Conservation (phyloP, 2,888 invertebrate species). For the Leptinotarsa juncta region DNA sequence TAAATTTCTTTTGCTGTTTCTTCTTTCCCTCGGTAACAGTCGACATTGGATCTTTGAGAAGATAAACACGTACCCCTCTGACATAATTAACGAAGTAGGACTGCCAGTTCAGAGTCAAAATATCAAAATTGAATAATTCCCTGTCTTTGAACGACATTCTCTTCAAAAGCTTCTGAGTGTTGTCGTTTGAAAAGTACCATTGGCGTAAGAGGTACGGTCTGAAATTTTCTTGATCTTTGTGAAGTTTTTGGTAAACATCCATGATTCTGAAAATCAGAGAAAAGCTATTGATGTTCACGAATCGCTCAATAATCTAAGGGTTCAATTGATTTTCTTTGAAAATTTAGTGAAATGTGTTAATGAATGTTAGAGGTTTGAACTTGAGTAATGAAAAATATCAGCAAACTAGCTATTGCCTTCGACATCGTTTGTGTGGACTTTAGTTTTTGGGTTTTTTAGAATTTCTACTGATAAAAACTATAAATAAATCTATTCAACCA, state of each 20-base stretch:
- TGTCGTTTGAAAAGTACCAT: constrained; percentile 79
- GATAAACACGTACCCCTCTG: constrained; percentile 79
- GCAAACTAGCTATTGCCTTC: too few species aligned
- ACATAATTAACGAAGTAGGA: constrained; percentile 76
- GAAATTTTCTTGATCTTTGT: constrained; percentile 68
- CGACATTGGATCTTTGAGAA: constrained; percentile 82
- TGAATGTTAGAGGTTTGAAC: too few species aligned
- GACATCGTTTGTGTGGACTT: too few species aligned
- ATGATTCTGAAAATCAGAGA: constrained; percentile 71
- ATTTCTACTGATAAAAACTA: too few species aligned
- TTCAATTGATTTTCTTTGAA: too few species aligned
- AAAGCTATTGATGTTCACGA: too few species aligned
- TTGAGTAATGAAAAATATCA: too few species aligned
- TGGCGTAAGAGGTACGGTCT: constrained; percentile 83
- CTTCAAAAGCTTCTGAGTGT: constrained; percentile 71
- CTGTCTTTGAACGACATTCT: constrained; percentile 71
- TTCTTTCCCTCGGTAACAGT: constrained; percentile 77
- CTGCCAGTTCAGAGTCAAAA: constrained; percentile 81
- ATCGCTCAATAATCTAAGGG: too few species aligned
- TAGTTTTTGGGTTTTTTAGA: too few species aligned
- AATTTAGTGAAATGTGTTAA: too few species aligned
- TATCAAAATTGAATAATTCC: constrained; percentile 74
- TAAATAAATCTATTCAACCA: too few species aligned
- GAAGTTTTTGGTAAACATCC: constrained; percentile 79
- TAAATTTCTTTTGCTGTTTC: constrained; percentile 61